phyloP scores from a whole-genome alignment of 2,888 invertebrate species.

The Athrips mouffetella region DNA sequence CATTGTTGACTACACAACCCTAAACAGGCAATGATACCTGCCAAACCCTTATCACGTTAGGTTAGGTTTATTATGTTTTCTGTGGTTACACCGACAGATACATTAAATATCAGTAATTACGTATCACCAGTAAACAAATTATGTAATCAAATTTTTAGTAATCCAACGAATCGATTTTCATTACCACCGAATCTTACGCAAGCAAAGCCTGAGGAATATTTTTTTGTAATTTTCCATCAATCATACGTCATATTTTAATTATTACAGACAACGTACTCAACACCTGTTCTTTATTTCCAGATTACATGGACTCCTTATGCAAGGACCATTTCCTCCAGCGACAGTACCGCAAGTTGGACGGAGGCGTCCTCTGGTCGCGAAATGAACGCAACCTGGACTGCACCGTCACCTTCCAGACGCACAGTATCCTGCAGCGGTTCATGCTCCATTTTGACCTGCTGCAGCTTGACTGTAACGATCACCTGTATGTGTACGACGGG shows the following conservation, averaged over 20 bases:
- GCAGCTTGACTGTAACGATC: constrained; percentile 96
- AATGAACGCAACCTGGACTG: constrained; percentile 95
- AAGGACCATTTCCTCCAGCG: constrained; percentile 93
- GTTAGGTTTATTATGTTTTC: too few relatives aligned
- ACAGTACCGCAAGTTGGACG: constrained; percentile 93
- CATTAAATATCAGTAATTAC: too few relatives aligned
- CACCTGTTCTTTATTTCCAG: constrained; percentile 74
- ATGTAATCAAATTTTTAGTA: too few relatives aligned
- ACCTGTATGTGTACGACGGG: constrained; percentile 94
- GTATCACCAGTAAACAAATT: too few relatives aligned
- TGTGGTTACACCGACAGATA: too few relatives aligned
- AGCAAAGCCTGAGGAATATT: too few relatives aligned
- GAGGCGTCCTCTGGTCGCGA: constrained; percentile 92
- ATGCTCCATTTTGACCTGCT: constrained; percentile 95
- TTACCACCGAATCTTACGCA: too few relatives aligned
- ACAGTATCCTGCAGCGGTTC: constrained; percentile 94
- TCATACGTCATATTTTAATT: not conserved
- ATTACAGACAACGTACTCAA: not conserved
- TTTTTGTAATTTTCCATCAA: not conserved
- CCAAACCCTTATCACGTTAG: too few relatives aligned
- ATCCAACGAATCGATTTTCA: too few relatives aligned
- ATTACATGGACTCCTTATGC: constrained; percentile 93
- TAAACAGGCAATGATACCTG: too few relatives aligned
- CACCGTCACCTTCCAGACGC: constrained; percentile 95
- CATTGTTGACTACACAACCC: too few relatives aligned